These are phyloP conservation scores for Leucophora obtusa DNA, from an alignment of 2,888 invertebrate species.

Conservation along the genomic window DNA sequence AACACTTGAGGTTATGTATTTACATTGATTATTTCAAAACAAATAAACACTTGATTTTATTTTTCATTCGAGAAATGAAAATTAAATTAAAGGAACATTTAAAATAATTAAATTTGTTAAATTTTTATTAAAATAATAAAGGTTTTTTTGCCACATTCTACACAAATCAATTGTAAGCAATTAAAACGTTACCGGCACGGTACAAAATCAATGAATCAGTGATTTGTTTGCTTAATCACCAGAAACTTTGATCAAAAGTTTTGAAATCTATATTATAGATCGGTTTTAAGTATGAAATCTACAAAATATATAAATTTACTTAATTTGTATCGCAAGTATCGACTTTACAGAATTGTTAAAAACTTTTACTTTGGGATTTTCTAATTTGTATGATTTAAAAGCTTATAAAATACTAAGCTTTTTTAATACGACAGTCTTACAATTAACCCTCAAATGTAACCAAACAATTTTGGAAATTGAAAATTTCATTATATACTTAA, in stretches of 20 bases:
- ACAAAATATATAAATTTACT: background rate
- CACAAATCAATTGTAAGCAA: background rate
- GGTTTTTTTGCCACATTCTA: background rate
- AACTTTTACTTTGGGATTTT: slow-evolving; percentile 1
- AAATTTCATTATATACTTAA: too few relatives aligned
- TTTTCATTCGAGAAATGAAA: background rate
- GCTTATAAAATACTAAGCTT: background rate
- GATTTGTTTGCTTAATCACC: background rate
- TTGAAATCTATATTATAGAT: background rate
- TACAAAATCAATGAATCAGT: background rate
- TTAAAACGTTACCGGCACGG: background rate
- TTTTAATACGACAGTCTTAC: background rate
- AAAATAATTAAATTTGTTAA: background rate
- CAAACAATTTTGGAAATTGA: too few relatives aligned
- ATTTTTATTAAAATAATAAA: background rate
- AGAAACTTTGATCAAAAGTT: background rate
- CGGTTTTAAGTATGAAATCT: background rate
- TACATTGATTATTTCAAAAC: background rate
- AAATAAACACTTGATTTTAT: background rate
- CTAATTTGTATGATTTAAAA: background rate
- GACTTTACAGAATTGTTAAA: background rate
- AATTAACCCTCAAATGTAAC: background rate
- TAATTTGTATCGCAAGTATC: background rate
- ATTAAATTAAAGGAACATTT: slow-evolving; percentile 4
- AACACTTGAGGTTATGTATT: background rate